Evolutionary conservation across 2,888 invertebrate genomes (phyloP), one percentile per base, ranked within the genome.

Genomic region (Conchocele bisecta): DNA sequence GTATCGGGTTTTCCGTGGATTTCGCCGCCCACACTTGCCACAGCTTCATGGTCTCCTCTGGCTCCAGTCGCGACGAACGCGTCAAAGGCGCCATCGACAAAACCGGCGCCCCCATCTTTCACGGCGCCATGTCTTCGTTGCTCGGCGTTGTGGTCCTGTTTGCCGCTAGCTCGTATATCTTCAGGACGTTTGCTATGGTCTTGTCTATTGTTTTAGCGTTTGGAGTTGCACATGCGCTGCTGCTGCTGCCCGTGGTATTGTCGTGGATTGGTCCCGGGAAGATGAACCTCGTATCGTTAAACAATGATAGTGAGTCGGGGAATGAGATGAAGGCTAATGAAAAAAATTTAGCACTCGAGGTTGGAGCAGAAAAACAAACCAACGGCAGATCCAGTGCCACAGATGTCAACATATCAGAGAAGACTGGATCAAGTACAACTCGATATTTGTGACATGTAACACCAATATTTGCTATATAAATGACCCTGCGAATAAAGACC

Each of bases 1-100:
- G 83, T 39, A 83, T 87, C 2, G 88, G 88, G 0, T 88, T 87
- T 69, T 84, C 85, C 15, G 82, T 87, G 6, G 86, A 85, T 58
- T 83, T 83, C 68, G 73, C 81, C n/a, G 84, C 82, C 4, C 85
- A 86, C 54, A 79, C 86, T 13, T 83, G 83, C n/a, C 78, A 86
- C 39, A 83, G 84, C 1, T 86, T 70, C 37, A 73, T 86, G 59
- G 67, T 75, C 11, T 59, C 78, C 0, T 50, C 41, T 4, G 68
- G 60, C 6, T 53, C 42, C 6, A 53, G 61, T 22, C 71, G 78
- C n/a, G 48, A 75, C 20, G 67, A 59, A 17, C 61, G 66, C 7
- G 77, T 79, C 0, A 24, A 37, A 26, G 54, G 48, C 24, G 73
- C 84, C 13, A 71, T 85, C 9, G 57, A 72, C 11, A 63, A 60